phyloP scores from a whole-genome alignment of 2,888 invertebrate species.

The Panorpa germanica region DNA sequence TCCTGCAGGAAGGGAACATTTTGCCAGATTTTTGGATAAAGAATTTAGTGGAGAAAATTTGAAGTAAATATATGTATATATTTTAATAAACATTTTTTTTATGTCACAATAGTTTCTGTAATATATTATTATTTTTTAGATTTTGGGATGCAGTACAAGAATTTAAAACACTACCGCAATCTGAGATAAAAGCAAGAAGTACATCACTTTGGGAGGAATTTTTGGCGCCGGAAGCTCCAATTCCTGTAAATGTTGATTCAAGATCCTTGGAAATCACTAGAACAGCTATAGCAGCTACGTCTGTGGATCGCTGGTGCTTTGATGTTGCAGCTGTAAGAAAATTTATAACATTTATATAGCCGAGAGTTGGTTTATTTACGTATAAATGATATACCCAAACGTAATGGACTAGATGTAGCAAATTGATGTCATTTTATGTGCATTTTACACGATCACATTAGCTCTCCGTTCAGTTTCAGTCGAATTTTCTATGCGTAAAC shows the following conservation, averaged over 20 bases:
- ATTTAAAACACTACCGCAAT: conserved; percentile 72
- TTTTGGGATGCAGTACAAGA: conserved; percentile 94
- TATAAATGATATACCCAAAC: background rate
- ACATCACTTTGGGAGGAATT: conserved; percentile 86
- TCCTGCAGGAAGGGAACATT: conserved; percentile 90
- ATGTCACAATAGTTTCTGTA: background rate
- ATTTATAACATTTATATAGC: conserved; percentile 1
- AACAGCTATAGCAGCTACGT: conserved; percentile 46
- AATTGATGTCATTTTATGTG: too few relatives aligned
- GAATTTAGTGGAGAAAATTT: conserved; percentile 98
- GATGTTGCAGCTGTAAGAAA: conserved; percentile 82
- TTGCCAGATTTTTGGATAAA: conserved; percentile 87
- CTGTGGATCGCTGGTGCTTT: conserved; percentile 84
- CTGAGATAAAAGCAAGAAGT: conserved; percentile 65
- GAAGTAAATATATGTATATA: conserved; percentile 41
- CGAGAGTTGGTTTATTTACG: background rate
- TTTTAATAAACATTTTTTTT: background rate
- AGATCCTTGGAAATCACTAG: conserved; percentile 71
- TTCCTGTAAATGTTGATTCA: conserved; percentile 95
- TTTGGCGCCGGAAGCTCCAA: conserved; percentile 82
- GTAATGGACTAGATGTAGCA: background rate
- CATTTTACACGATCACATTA: too few relatives aligned
- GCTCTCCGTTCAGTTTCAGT: too few relatives aligned
- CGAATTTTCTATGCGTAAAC: too few relatives aligned
- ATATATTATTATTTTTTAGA: conserved; percentile 26